A percentile compares a stretch with the other conserved stretches of the same genome.
Conservation (phyloP, 92 coral and sea anemone species). For the Paragorgia papillata region DNA sequence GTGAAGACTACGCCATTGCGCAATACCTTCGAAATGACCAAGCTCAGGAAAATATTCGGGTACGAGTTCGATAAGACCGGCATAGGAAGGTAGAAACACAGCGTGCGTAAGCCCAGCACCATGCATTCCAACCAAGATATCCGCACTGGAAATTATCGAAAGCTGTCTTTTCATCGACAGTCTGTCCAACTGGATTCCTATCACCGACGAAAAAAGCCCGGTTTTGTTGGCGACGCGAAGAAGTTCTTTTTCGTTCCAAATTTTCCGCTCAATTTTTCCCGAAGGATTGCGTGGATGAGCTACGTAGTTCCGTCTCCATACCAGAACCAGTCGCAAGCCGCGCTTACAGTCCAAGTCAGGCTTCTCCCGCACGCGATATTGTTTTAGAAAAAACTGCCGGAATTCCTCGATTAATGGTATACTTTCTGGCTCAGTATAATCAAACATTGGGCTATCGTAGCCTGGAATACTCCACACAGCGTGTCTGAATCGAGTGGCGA, state of each 20-base stretch:
- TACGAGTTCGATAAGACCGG: background rate
- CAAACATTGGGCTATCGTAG: background rate
- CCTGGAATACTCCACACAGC: constrained; percentile 1
- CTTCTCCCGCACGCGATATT: background rate
- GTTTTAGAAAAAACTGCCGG: background rate
- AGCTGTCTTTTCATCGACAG: background rate
- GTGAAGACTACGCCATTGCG: background rate
- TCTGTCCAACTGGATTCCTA: background rate
- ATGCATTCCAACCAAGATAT: constrained; percentile 1
- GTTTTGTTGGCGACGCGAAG: background rate
- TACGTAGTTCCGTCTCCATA: constrained; percentile 9
- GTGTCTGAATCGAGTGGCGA: background rate
- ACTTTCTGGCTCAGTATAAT: background rate
- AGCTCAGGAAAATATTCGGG: background rate
- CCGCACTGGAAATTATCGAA: background rate
- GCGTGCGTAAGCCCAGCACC: constrained; percentile 9
- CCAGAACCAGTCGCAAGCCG: background rate
- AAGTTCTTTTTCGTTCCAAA: constrained; percentile 1
- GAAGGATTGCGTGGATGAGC: constrained; percentile 7
- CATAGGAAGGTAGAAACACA: background rate
- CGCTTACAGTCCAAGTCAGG: background rate
- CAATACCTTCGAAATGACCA: background rate
- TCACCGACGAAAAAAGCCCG: background rate
- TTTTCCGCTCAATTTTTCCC: background rate
- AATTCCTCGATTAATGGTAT: constrained; percentile 3